Percentiles rank a stretch among this genome's conserved stretches.
Conservation (phyloP, 2,888 invertebrate genomes). For the Polyploca ridens region DNA sequence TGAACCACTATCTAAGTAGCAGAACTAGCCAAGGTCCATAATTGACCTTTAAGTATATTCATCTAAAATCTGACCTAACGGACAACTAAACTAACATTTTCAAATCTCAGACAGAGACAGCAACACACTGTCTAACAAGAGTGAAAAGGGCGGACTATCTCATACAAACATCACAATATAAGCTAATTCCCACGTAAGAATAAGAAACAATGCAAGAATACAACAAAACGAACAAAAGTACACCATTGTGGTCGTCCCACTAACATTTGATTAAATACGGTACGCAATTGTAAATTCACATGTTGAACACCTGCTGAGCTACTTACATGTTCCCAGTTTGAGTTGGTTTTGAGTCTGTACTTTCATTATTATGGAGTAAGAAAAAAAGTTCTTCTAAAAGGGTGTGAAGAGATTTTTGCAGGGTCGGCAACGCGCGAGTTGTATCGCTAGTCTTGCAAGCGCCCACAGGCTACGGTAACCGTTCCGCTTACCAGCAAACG, state of each 20-base stretch:
- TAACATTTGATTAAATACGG: neutral
- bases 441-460: no score
- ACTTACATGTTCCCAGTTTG: neutral
- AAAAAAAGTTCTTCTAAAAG: no score
- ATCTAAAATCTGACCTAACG: neutral
- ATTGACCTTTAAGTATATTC: no score
- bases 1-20: no score
- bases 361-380: no score
- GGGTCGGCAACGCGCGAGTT: no score
- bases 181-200: slow-evolving; percentile 6
- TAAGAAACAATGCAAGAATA: neutral
- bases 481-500: no score
- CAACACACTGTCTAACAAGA: neutral
- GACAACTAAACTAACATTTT: neutral
- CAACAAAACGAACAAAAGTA: neutral
- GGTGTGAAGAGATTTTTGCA: no score
- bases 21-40: no score
- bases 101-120: neutral
- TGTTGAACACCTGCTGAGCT: neutral
- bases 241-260: neutral
- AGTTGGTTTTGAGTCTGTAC: no score
- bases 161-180: slow-evolving; percentile 1
- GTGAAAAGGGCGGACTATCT: neutral
- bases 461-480: no score
- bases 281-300: neutral